These are phyloP conservation scores for Andrena praecox DNA, from an alignment of 2,888 invertebrate species.

Conservation along the genomic window DNA sequence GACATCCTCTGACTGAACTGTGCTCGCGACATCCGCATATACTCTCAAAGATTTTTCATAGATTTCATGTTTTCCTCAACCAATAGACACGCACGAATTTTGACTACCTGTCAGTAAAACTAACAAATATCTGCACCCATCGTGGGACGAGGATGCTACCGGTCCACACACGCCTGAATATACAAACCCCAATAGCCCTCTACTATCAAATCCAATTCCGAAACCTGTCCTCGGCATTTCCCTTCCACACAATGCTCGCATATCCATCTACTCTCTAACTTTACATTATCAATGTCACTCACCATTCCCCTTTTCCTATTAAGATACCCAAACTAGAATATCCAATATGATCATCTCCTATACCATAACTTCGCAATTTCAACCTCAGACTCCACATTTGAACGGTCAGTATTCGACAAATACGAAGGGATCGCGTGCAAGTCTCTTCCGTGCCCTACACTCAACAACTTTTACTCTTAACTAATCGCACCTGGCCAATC, in stretches of 20 bases:
- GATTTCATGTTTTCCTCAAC: not conserved
- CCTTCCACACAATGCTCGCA: conserved; percentile 13
- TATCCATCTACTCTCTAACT: not conserved
- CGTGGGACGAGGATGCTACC: not conserved
- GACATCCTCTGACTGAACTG: not conserved
- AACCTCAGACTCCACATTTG: not conserved
- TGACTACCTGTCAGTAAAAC: conserved; percentile 18
- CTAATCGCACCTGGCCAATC: not conserved
- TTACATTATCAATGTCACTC: not conserved
- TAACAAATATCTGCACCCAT: conserved; percentile 1
- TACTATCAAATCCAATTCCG: not conserved
- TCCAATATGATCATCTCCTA: conserved; percentile 21
- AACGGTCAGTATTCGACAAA: not conserved
- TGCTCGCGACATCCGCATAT: not conserved
- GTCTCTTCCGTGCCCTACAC: not conserved
- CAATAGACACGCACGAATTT: not conserved
- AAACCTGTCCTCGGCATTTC: conserved; percentile 1
- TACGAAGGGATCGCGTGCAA: not conserved
- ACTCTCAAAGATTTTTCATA: conserved; percentile 6
- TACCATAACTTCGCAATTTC: not conserved
- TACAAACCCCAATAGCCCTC: conserved; percentile 2
- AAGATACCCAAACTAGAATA: conserved; percentile 1
- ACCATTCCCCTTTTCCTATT: not conserved
- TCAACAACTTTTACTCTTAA: not conserved
- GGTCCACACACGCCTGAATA: conserved; percentile 21